Conservation (phyloP, 2,113 vertebrate species). For the Gasterosteus nipponicus region DNA sequence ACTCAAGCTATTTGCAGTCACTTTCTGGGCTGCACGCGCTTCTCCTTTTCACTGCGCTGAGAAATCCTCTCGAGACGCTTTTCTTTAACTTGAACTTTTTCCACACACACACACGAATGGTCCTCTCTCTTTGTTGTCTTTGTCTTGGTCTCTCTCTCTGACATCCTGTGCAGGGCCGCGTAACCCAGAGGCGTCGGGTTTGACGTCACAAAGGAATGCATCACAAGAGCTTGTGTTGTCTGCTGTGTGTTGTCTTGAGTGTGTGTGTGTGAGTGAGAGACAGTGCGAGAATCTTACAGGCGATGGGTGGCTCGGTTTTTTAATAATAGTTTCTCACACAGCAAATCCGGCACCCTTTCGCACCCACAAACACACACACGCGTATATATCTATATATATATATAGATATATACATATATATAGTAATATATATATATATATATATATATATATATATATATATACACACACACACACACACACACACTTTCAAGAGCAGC, state of each 20-base stretch:
- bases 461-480: not conserved
- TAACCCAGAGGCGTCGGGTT: slow-evolving; percentile 63
- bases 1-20: slow-evolving; percentile 61
- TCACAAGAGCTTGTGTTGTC: slow-evolving; percentile 75
- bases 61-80: slow-evolving; percentile 20
- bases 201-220: slow-evolving; percentile 76
- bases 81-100: slow-evolving; percentile 8
- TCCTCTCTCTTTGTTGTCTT: slow-evolving; percentile 33
- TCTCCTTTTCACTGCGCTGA: slow-evolving; percentile 1
- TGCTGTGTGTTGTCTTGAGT: slow-evolving; percentile 12
- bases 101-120: not conserved
- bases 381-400: too few species aligned
- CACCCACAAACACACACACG: not conserved
- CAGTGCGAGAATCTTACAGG: slow-evolving; percentile 7
- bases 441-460: too few species aligned
- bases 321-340: slow-evolving; percentile 13
- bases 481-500: not conserved
- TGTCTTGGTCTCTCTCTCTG: slow-evolving; percentile 31
- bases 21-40: slow-evolving; percentile 33
- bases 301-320: slow-evolving; percentile 22
- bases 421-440: too few species aligned
- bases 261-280: slow-evolving; percentile 15
- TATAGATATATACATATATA: too few species aligned
- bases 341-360: slow-evolving; percentile 4
- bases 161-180: slow-evolving; percentile 69